Evolutionary conservation across 64 coral and sea anemone genomes (phyloP).

Genomic region (Pocillopora damicornis): DNA sequence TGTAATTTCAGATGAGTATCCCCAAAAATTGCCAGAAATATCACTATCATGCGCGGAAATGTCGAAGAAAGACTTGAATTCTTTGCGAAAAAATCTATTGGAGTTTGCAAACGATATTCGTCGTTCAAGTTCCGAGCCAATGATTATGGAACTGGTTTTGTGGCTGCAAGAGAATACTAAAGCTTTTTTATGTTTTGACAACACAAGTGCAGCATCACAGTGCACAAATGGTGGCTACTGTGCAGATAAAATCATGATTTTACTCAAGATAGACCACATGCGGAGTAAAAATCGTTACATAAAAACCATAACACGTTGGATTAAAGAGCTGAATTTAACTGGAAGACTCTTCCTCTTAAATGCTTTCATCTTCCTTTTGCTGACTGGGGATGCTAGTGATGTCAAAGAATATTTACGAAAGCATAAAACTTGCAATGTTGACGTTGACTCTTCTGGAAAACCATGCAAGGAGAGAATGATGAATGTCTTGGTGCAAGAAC

Average conservation of each 20-base stretch:
- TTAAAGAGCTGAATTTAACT: slow-evolving; percentile 55
- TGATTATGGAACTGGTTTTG: slow-evolving; percentile 60
- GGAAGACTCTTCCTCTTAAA: slow-evolving; percentile 58
- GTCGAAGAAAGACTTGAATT: slow-evolving; percentile 44
- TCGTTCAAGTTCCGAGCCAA: slow-evolving; percentile 33
- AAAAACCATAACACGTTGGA: slow-evolving; percentile 71
- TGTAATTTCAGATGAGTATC: slow-evolving; percentile 47
- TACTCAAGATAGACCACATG: slow-evolving; percentile 91
- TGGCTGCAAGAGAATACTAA: slow-evolving; percentile 74
- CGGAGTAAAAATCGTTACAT: slow-evolving; percentile 61
- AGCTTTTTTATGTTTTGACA: neutral
- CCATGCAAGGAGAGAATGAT: slow-evolving; percentile 98
- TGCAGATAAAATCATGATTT: slow-evolving; percentile 22
- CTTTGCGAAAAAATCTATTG: slow-evolving; percentile 29
- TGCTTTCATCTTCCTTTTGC: slow-evolving; percentile 66
- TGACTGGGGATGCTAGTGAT: slow-evolving; percentile 44
- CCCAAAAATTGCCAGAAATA: slow-evolving; percentile 56
- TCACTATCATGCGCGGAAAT: slow-evolving; percentile 71
- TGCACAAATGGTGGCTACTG: neutral
- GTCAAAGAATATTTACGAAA: slow-evolving; percentile 69
- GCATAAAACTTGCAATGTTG: slow-evolving; percentile 77
- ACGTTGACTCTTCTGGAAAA: slow-evolving; percentile 84
- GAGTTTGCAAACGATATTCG: slow-evolving; percentile 28
- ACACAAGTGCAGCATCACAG: neutral
- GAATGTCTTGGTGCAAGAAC: slow-evolving; percentile 56